A percentile compares a stretch with the other conserved stretches of the same genome.
Evolutionary conservation across 2,797 vertebrate species (phyloP).

Genomic region (Zenarchopterus dispar): DNA sequence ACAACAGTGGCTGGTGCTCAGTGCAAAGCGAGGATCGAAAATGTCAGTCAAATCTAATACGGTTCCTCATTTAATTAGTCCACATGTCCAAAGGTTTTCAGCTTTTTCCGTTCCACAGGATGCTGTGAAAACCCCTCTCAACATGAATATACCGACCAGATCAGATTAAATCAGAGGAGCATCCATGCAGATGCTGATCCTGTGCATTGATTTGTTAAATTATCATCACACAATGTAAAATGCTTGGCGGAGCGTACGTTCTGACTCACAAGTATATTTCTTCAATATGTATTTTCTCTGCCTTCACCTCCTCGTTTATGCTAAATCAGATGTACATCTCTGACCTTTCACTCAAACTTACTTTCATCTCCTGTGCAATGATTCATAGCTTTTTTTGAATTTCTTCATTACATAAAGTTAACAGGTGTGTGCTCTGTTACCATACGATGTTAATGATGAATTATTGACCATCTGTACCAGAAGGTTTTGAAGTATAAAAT

Average conservation of each 20-base stretch:
- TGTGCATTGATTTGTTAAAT: constrained; percentile 13
- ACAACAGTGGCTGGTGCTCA: constrained; percentile 12
- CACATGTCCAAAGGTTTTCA: neutral
- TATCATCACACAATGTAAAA: neutral
- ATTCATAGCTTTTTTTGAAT: constrained; percentile 24
- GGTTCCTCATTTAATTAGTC: constrained; percentile 5
- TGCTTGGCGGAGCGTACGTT: constrained; percentile 9
- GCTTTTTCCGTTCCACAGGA: neutral
- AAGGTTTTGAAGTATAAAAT: constrained; percentile 60
- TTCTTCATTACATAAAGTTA: constrained; percentile 38
- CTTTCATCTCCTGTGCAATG: neutral
- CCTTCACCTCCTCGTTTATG: constrained; percentile 7
- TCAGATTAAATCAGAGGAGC: neutral
- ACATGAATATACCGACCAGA: neutral
- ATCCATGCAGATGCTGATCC: neutral
- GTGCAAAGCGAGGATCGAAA: constrained; percentile 20
- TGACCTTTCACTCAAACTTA: neutral
- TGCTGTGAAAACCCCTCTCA: constrained; percentile 10
- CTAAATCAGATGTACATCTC: constrained; percentile 18
- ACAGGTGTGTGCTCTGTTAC: constrained; percentile 34
- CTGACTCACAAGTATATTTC: constrained; percentile 9
- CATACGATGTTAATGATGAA: constrained; percentile 51
- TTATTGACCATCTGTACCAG: constrained; percentile 58
- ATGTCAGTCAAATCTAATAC: constrained; percentile 32
- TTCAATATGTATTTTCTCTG: constrained; percentile 1